Evolutionary conservation across 2,113 vertebrate genomes (phyloP).

Genomic region (Chauna torquata): DNA sequence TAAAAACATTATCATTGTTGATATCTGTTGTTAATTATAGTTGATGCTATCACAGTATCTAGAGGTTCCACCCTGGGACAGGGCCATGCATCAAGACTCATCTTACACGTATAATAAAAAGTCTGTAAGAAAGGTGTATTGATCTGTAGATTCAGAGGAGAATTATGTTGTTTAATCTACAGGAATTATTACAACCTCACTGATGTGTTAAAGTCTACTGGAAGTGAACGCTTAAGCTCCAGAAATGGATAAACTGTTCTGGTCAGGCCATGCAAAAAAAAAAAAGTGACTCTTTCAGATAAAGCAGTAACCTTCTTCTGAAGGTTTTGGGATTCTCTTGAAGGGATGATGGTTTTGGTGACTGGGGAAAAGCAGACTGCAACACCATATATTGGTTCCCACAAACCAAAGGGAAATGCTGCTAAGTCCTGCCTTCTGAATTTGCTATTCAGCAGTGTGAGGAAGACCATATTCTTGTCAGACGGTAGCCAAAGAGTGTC

Average conservation of each 20-base stretch:
- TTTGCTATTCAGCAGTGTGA: not conserved
- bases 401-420: not conserved
- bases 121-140: not conserved
- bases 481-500: not conserved
- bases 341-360: not conserved
- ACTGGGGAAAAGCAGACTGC: not conserved
- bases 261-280: not conserved
- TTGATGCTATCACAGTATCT: not conserved
- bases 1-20: not conserved
- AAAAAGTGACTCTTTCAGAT: not conserved
- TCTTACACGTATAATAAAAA: not conserved
- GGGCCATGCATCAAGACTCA: not conserved
- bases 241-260: not conserved
- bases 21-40: not conserved
- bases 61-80: not conserved
- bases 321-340: not conserved
- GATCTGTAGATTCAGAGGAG: not conserved
- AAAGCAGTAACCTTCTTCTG: not conserved
- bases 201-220: not conserved
- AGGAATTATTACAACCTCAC: not conserved
- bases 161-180: not conserved
- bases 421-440: not conserved
- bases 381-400: not conserved
- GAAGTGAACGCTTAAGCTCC: not conserved
- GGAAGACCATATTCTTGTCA: not conserved